Evolutionary conservation across 2,888 invertebrate genomes (phyloP).

Genomic region (Lymantria dispar): DNA sequence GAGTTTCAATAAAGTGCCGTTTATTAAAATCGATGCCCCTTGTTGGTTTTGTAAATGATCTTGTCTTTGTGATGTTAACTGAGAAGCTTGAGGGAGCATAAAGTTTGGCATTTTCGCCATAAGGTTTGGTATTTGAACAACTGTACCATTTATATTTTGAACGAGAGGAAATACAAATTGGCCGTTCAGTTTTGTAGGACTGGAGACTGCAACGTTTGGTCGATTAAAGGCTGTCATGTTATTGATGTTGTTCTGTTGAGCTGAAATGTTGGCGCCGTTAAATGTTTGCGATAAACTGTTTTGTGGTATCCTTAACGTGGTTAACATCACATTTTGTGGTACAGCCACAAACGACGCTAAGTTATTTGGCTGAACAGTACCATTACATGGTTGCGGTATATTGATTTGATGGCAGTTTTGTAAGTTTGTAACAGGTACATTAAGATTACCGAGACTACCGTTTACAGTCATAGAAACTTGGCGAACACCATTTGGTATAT

Average conservation of each 20-base stretch:
- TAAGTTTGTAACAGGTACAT: conserved; percentile 65
- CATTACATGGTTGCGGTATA: conserved; percentile 66
- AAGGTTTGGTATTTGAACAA: conserved; percentile 84
- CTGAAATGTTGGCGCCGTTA: conserved; percentile 16
- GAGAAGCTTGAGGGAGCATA: conserved; percentile 67
- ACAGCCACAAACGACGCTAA: conserved; percentile 73
- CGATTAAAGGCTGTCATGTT: conserved; percentile 65
- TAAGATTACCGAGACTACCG: conserved; percentile 60
- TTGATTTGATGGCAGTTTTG: conserved; percentile 74
- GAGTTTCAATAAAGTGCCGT: conserved; percentile 77
- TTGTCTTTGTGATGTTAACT: conserved; percentile 60
- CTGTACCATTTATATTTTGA: conserved; percentile 81
- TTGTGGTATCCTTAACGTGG: conserved; percentile 81
- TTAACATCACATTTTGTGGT: conserved; percentile 81
- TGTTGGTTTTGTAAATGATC: conserved; percentile 71
- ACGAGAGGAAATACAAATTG: conserved; percentile 83
- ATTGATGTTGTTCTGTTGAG: conserved; percentile 66
- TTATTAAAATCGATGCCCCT: conserved; percentile 74
- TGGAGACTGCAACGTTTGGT: conserved; percentile 68
- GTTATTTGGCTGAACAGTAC: conserved; percentile 63
- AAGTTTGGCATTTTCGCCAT: conserved; percentile 82
- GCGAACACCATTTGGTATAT: conserved; percentile 67
- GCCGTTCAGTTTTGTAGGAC: conserved; percentile 74
- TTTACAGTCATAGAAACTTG: conserved; percentile 68
- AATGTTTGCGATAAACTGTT: conserved; percentile 67